Conservation (phyloP, 2,888 invertebrate species). For the Drosophila meridiana region DNA sequence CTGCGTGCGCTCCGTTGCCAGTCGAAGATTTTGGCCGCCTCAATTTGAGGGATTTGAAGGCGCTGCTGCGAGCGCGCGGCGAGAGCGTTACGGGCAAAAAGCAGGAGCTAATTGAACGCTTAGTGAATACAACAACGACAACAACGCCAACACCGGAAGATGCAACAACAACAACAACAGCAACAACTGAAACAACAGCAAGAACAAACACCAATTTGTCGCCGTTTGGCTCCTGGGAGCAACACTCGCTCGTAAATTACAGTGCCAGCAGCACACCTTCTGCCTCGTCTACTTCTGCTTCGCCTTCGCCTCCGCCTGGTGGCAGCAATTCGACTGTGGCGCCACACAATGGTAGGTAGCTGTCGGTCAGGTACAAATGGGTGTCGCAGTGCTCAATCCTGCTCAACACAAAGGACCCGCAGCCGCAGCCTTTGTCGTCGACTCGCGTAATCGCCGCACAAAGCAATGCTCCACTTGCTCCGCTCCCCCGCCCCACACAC, state of each 20-base stretch:
- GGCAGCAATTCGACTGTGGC: constrained; percentile 23
- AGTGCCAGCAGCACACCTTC: constrained; percentile 15
- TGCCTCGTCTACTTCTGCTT: not conserved
- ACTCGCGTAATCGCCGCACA: constrained; percentile 24
- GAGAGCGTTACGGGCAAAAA: constrained; percentile 71
- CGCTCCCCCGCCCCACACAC: not conserved
- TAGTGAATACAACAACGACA: constrained; percentile 46
- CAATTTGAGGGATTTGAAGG: constrained; percentile 69
- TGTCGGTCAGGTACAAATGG: constrained; percentile 26
- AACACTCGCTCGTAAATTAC: constrained; percentile 48
- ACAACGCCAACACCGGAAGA: constrained; percentile 7
- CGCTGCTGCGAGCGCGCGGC: constrained; percentile 69
- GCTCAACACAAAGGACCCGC: constrained; percentile 23
- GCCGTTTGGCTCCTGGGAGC: constrained; percentile 31
- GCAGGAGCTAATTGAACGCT: constrained; percentile 73
- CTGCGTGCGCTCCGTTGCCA: constrained; percentile 26
- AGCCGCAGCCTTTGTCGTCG: constrained; percentile 19
- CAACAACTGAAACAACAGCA: constrained; percentile 5
- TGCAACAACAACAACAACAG: constrained; percentile 17
- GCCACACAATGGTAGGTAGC: constrained; percentile 59
- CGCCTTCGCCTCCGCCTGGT: not conserved
- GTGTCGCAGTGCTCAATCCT: constrained; percentile 13
- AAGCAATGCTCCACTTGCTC: not conserved
- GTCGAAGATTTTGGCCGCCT: constrained; percentile 57
- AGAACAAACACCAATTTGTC: constrained; percentile 60